These are phyloP conservation scores for Spea bombifrons DNA, from an alignment of 2,113 vertebrate species.

Conservation along the genomic window DNA sequence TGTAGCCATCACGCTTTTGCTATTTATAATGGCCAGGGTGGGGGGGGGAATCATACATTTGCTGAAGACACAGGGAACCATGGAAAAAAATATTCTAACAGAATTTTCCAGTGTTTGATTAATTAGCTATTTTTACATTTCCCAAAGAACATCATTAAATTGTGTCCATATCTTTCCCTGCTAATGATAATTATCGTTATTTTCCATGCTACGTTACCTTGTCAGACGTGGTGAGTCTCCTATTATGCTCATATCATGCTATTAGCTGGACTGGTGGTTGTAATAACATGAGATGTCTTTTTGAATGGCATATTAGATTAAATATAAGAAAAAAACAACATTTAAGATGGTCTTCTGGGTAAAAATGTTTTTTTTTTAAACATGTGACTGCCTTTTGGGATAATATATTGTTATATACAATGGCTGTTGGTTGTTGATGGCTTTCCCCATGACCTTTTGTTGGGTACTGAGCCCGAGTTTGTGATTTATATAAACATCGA, in stretches of 20 bases:
- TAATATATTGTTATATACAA: too few relatives aligned
- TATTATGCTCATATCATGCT: constrained; percentile 22
- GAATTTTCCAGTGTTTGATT: constrained; percentile 20
- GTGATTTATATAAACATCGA: too few relatives aligned
- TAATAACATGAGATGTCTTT: constrained; percentile 1
- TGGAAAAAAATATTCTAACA: neutral
- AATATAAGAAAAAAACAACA: neutral
- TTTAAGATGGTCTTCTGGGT: neutral
- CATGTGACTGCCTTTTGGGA: too few relatives aligned
- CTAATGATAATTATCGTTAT: constrained; percentile 39
- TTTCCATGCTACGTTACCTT: constrained; percentile 31
- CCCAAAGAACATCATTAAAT: constrained; percentile 46
- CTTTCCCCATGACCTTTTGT: too few relatives aligned
- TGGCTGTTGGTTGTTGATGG: too few relatives aligned
- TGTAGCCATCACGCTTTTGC: too few relatives aligned
- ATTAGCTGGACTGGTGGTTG: constrained; percentile 10
- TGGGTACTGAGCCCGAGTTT: too few relatives aligned
- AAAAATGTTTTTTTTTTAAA: too few relatives aligned
- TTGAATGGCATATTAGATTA: constrained; percentile 16
- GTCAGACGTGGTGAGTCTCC: constrained; percentile 30
- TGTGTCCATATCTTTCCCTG: constrained; percentile 28
- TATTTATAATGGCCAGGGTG: too few relatives aligned
- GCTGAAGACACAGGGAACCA: neutral
- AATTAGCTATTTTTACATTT: constrained; percentile 41
- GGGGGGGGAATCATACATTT: neutral